Conservation (phyloP, 2,113 vertebrate species). For the Datnioides undecimradiatus region DNA sequence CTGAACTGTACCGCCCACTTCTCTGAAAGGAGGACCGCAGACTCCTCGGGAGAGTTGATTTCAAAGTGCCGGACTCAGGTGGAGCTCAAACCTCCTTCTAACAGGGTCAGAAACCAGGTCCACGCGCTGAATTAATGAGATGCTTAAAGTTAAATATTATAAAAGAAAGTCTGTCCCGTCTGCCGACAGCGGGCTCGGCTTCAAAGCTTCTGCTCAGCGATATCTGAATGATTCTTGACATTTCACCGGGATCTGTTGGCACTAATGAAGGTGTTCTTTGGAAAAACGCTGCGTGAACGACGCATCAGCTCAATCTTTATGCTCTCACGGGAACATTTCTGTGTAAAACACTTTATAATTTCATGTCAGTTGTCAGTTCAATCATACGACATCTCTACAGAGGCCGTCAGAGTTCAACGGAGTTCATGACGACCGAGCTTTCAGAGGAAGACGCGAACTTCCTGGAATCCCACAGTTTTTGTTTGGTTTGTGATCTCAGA, state of each 20-base stretch:
- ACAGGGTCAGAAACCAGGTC: background rate
- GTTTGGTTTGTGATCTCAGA: background rate
- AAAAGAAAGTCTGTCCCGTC: background rate
- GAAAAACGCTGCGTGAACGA: background rate
- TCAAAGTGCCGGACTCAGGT: constrained; percentile 20
- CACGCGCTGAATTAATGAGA: background rate
- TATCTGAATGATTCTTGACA: background rate
- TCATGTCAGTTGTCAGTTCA: background rate
- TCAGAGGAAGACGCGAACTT: background rate
- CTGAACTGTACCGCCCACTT: background rate
- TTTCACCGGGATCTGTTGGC: background rate
- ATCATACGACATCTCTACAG: background rate
- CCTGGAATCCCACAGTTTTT: too few species aligned
- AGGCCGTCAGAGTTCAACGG: background rate
- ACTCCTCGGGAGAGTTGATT: background rate
- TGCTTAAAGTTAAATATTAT: background rate
- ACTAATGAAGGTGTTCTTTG: constrained; percentile 2
- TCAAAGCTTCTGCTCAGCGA: background rate
- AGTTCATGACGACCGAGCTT: background rate
- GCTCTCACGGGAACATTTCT: background rate
- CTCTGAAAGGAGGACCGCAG: constrained; percentile 7
- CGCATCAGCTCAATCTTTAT: background rate
- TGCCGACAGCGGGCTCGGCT: background rate
- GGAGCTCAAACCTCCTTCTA: background rate
- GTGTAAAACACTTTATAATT: background rate